Conservation (phyloP, 2,113 vertebrate species). For the Vicugna pacos region DNA sequence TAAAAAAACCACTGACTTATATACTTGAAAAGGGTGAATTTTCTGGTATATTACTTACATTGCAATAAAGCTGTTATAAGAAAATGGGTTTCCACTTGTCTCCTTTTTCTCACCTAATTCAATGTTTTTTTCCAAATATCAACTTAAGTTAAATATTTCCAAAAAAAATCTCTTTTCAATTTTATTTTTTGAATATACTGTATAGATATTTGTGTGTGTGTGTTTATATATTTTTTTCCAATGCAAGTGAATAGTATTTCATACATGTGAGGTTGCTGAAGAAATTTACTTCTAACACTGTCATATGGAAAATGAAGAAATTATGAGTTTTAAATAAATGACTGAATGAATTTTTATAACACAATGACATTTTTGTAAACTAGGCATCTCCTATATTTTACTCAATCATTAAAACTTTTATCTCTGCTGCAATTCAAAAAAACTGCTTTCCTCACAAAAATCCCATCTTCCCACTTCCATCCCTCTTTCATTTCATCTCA, state of each 20-base stretch:
- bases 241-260: not conserved
- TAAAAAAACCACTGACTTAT: constrained; percentile 38
- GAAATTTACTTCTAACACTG: not conserved
- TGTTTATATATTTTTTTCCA: not conserved
- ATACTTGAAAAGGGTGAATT: not conserved
- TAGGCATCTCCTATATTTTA: not conserved
- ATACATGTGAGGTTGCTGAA: not conserved
- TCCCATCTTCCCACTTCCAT: not conserved
- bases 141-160: not conserved
- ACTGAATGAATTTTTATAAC: constrained; percentile 34
- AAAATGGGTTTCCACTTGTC: not conserved
- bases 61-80: not conserved
- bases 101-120: constrained; percentile 1
- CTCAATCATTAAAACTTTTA: constrained; percentile 7
- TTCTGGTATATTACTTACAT: not conserved
- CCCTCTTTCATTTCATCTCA: not conserved
- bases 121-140: constrained; percentile 20
- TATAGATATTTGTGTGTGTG: not conserved
- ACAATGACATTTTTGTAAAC: not conserved
- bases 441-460: constrained; percentile 10
- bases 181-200: constrained; percentile 3
- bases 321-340: constrained; percentile 10
- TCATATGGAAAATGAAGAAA: constrained; percentile 30
- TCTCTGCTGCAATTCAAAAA: constrained; percentile 26
- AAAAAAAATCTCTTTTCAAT: not conserved